Evolutionary conservation across 2,797 vertebrate genomes (phyloP).

Genomic region (Intellagama lesueurii): DNA sequence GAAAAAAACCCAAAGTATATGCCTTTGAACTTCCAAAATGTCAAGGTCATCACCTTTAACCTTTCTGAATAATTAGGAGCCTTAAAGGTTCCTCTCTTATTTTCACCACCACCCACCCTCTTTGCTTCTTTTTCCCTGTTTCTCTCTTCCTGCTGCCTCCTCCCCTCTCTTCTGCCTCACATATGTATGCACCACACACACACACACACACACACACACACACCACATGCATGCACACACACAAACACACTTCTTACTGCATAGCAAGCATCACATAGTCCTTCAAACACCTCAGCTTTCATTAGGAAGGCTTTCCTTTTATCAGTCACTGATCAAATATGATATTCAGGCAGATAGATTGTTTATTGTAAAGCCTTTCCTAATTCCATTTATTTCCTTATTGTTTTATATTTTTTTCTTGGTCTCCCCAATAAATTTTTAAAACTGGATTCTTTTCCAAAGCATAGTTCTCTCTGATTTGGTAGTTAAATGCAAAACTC

Average conservation of each 20-base stretch:
- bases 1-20: slow-evolving; percentile 79
- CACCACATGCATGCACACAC: slow-evolving; percentile 42
- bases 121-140: slow-evolving; percentile 27
- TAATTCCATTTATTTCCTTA: not conserved
- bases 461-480: not conserved
- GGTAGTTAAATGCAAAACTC: not conserved
- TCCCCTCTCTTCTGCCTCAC: slow-evolving; percentile 13
- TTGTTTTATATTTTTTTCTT: not conserved
- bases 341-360: not conserved
- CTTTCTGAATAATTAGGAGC: slow-evolving; percentile 87
- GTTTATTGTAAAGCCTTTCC: not conserved
- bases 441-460: not conserved
- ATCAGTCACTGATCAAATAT: not conserved
- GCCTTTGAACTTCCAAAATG: slow-evolving; percentile 91
- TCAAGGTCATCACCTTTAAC: slow-evolving; percentile 92
- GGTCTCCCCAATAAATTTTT: not conserved
- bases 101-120: slow-evolving; percentile 81
- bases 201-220: slow-evolving; percentile 45
- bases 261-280: slow-evolving; percentile 70
- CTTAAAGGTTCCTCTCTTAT: slow-evolving; percentile 85
- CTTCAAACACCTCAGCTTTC: slow-evolving; percentile 73
- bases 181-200: not conserved
- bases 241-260: slow-evolving; percentile 70
- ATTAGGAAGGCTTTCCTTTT: slow-evolving; percentile 61
- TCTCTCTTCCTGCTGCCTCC: slow-evolving; percentile 13